These are phyloP conservation scores for Rhagologus leucostigma DNA, from an alignment of 2,113 vertebrate species.

Conservation along the genomic window DNA sequence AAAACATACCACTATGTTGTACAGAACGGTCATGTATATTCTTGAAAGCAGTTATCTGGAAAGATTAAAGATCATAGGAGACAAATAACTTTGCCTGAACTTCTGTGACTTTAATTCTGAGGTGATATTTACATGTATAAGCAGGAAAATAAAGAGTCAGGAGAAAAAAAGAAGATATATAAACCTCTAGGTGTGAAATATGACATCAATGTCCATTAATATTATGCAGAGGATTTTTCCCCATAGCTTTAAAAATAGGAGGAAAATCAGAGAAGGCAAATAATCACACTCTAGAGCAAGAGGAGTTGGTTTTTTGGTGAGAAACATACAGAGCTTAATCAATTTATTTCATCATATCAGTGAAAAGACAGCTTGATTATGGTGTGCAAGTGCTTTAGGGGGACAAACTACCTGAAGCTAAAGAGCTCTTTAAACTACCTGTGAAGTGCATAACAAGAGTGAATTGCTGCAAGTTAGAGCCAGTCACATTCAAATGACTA, in stretches of 20 bases:
- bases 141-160: background rate
- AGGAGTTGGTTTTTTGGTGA: background rate
- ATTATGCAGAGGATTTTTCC: background rate
- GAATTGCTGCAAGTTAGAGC: background rate
- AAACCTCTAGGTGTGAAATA: background rate
- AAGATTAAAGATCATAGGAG: background rate
- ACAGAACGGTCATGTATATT: background rate
- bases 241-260: background rate
- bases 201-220: background rate
- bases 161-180: background rate
- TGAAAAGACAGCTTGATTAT: background rate
- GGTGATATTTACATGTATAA: background rate
- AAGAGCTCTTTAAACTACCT: background rate
- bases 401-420: background rate
- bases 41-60: background rate
- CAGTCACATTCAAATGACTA: background rate
- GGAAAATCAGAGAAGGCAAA: background rate
- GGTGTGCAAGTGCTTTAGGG: background rate
- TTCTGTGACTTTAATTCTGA: background rate
- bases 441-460: background rate
- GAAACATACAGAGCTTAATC: background rate
- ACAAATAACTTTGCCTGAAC: background rate
- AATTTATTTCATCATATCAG: background rate
- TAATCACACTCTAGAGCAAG: background rate
- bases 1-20: fast-evolving